phyloP scores from a whole-genome alignment of 2,113 vertebrate species.

The Erythrolamprus reginae region DNA sequence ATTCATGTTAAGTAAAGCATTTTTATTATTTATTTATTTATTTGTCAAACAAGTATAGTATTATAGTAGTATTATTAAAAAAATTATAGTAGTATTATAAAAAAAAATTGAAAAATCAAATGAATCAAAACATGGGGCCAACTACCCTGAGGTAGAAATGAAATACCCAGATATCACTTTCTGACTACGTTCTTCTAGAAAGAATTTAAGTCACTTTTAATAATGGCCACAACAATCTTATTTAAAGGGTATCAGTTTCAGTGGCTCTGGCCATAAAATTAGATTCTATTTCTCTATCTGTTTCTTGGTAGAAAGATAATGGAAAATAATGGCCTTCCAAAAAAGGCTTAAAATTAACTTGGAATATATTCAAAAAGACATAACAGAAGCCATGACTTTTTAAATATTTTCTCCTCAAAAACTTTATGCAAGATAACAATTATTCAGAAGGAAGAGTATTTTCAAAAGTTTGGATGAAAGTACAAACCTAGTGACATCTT shows the following conservation, averaged over 20 bases:
- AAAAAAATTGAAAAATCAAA: too few relatives aligned
- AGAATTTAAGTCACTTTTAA: not conserved
- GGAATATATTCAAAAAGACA: not conserved
- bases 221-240: not conserved
- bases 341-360: not conserved
- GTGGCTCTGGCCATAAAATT: not conserved
- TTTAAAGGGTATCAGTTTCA: not conserved
- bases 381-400: not conserved
- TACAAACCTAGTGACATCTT: not conserved
- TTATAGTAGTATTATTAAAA: too few relatives aligned
- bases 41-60: too few relatives aligned
- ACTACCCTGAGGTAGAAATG: not conserved
- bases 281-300: not conserved
- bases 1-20: not conserved
- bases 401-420: not conserved
- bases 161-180: not conserved
- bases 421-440: not conserved
- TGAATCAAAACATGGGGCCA: not conserved
- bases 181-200: not conserved
- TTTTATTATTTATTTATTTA: too few relatives aligned
- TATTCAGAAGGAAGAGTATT: not conserved
- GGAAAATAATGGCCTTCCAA: not conserved
- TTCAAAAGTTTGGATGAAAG: not conserved
- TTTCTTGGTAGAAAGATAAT: not conserved
- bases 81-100: too few relatives aligned